phyloP scores from a whole-genome alignment of 2,888 invertebrate species.

The Gasteruption jaculator region DNA sequence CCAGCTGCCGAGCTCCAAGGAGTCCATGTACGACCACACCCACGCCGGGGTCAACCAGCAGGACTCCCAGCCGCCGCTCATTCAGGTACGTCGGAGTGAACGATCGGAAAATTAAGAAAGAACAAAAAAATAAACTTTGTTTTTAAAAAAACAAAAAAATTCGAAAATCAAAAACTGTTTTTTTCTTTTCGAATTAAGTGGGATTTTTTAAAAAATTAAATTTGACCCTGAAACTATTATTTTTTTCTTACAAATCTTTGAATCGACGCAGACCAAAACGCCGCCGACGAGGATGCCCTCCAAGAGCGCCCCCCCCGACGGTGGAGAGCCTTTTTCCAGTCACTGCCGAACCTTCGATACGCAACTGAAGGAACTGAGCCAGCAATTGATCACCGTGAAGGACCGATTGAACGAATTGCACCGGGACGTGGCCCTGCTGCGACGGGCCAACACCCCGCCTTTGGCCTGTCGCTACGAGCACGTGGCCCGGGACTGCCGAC shows the following conservation, averaged over 20 bases:
- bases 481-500: conserved; percentile 57
- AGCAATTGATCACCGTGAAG: conserved; percentile 60
- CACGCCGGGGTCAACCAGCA: conserved; percentile 28
- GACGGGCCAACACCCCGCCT: conserved; percentile 55
- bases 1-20: conserved; percentile 35
- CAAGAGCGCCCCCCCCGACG: conserved; percentile 51
- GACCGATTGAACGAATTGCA: conserved; percentile 67
- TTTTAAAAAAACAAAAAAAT: not conserved
- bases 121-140: too few species aligned
- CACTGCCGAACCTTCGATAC: conserved; percentile 62
- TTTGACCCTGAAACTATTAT: too few species aligned
- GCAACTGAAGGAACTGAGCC: conserved; percentile 59
- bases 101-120: too few species aligned
- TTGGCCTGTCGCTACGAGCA: conserved; percentile 54
- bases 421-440: conserved; percentile 63
- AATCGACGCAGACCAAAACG: conserved; percentile 37
- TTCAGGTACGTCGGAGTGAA: conserved; percentile 42
- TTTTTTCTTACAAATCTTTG: too few species aligned
- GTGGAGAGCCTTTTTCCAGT: conserved; percentile 60
- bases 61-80: conserved; percentile 37
- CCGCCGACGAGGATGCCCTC: conserved; percentile 29
- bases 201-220: conserved; percentile 1
- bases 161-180: too few species aligned
- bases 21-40: conserved; percentile 40
- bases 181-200: conserved; percentile 23